phyloP scores from a whole-genome alignment of 2,797 vertebrate species.

The Intellagama lesueurii region DNA sequence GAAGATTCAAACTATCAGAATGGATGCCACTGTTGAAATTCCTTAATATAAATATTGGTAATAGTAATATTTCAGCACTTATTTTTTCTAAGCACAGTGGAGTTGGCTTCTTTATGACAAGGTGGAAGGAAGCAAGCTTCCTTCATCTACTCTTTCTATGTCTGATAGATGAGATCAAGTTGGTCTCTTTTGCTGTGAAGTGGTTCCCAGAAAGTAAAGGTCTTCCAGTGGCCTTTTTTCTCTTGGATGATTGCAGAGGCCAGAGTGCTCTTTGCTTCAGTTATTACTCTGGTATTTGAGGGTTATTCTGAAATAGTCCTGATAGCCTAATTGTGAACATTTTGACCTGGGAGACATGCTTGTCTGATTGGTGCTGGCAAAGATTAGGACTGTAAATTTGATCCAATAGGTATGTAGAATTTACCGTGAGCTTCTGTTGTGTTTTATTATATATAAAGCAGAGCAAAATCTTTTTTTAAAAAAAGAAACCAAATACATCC shows the following conservation, averaged over 20 bases:
- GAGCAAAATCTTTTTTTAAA: constrained; percentile 4
- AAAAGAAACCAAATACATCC: background rate
- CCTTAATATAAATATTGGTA: background rate
- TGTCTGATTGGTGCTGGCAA: background rate
- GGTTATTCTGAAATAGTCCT: background rate
- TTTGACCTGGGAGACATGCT: background rate
- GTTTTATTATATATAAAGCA: background rate
- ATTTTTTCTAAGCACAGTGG: background rate
- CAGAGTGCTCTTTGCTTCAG: background rate
- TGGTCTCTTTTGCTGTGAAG: background rate
- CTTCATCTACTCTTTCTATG: background rate
- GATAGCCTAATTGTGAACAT: background rate
- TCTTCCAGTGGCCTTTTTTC: background rate
- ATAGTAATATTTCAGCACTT: background rate
- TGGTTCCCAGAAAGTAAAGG: background rate
- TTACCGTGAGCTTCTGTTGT: background rate
- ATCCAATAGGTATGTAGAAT: background rate
- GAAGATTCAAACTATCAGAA: no score
- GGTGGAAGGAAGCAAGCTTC: background rate
- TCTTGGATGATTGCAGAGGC: background rate
- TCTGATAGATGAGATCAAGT: background rate
- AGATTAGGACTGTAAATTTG: background rate
- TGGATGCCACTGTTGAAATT: background rate
- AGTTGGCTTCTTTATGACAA: background rate
- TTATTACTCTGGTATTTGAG: background rate